Evolutionary conservation across 2,797 vertebrate genomes (phyloP).

Genomic region (Pelobates cultripes): DNA sequence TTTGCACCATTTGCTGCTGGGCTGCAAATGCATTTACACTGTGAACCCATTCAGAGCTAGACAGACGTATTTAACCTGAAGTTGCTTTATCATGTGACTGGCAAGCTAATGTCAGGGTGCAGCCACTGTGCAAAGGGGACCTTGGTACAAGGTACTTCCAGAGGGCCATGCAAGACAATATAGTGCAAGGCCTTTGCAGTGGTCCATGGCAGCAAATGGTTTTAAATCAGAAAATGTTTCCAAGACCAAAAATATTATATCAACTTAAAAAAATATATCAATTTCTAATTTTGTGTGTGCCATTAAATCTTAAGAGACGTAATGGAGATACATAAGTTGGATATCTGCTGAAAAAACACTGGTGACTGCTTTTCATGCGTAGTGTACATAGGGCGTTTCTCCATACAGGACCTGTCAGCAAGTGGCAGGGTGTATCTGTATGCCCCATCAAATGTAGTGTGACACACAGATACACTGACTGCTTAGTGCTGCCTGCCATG

Average conservation of each 20-base stretch:
- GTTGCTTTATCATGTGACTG: background rate
- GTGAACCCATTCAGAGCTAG: background rate
- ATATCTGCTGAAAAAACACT: conserved; percentile 50
- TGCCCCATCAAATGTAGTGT: conserved; percentile 19
- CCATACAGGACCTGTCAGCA: conserved; percentile 9
- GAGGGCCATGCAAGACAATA: conserved; percentile 2
- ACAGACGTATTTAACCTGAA: background rate
- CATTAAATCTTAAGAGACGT: background rate
- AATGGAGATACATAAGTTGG: conserved; percentile 5
- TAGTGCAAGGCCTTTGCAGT: background rate
- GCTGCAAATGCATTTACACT: background rate
- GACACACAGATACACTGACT: conserved; percentile 23
- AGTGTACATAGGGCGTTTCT: background rate
- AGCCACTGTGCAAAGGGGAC: background rate
- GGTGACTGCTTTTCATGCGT: conserved; percentile 12
- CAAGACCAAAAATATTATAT: background rate
- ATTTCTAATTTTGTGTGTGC: conserved; percentile 16
- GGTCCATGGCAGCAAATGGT: background rate
- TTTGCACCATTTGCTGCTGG: conserved; percentile 10
- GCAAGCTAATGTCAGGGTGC: background rate
- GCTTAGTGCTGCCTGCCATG: background rate
- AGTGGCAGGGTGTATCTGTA: conserved; percentile 5
- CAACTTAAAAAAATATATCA: background rate
- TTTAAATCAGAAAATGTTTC: conserved; percentile 11
- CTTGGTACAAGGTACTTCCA: background rate